Evolutionary conservation across 2,113 vertebrate species (phyloP), one percentile per base, ranked within the genome.

Genomic region (Halcyon senegalensis): DNA sequence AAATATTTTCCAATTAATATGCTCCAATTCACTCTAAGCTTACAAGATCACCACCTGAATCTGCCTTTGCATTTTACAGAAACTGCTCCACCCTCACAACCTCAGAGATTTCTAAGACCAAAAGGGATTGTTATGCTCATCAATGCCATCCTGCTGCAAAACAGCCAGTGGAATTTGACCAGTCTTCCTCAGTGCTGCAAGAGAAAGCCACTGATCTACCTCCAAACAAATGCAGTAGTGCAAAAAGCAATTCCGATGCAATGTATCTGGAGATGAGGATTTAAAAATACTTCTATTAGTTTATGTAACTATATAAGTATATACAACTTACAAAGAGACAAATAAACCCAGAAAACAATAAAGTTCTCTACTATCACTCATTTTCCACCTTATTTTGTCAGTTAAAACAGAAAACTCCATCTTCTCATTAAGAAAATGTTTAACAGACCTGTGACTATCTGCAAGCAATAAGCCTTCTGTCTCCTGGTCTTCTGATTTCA

Each of bases 381-480:
- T 59, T 74, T 84, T 87, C 35, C 18, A 68, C 35, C n/a, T 88
- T 37, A 14, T 67, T 93, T 66, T 46, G 48, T n/a, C 84, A 18
- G 68, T 75, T 89, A 78, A 90, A 96, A 81, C 10, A 73, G 95
- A 41, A 75, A 87, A 64, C 31, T 76, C 35, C 33, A 78, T n/a
- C 39, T 86, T 78, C 62, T 87, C 48, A 84, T 93, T 69, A 84
- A 69, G 77, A 87, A 92, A 92, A 82, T 11, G 53, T 75, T 89
- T 70, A 94, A 79, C 67, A 88, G 85, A 84, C 44, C 79, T 53
- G 27, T 41, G 48, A 84, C 76, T 85, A 77, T 64, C 46, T 81
- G 48, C 53, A 87, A 75, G 75, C 46, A 83, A 74, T 63, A 88
- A 94, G 84, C 75, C 76, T 91, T 80, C 93, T 89, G 91, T 64